Evolutionary conservation across 2,113 vertebrate genomes (phyloP).

Genomic region (Thoracochromis brauschi): DNA sequence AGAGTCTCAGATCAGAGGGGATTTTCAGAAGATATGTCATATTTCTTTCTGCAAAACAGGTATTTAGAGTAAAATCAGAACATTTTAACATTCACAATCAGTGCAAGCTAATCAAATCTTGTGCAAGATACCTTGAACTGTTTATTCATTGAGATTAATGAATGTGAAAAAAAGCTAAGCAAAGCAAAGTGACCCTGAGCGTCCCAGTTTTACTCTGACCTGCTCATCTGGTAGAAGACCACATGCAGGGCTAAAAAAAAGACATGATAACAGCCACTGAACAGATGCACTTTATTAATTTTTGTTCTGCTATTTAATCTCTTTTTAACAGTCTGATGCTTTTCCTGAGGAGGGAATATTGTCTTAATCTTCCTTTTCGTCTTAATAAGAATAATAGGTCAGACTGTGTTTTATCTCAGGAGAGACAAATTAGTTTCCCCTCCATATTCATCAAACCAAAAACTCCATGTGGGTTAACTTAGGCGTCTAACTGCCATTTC

Average conservation of each 20-base stretch:
- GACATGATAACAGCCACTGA: not conserved
- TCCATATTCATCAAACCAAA: conserved; percentile 19
- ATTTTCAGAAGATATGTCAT: not conserved
- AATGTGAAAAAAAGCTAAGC: not conserved
- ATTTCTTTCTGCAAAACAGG: not conserved
- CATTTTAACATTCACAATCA: not conserved
- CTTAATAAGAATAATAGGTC: conserved; percentile 8
- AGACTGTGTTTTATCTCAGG: not conserved
- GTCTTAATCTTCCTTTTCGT: not conserved
- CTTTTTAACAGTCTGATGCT: not conserved
- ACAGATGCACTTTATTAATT: not conserved
- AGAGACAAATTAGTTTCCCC: conserved; percentile 11
- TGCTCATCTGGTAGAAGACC: not conserved
- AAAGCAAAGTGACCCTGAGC: not conserved
- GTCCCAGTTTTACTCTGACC: not conserved
- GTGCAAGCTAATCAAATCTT: not conserved
- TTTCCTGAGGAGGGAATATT: not conserved
- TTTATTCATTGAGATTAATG: not conserved
- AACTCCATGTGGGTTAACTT: conserved; percentile 28
- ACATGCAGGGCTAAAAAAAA: not conserved
- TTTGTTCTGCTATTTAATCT: not conserved
- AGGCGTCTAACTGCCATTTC: conserved; percentile 30
- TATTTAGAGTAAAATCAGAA: not conserved
- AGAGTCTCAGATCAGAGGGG: not conserved
- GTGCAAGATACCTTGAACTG: not conserved